A percentile compares a stretch with the other conserved stretches of the same genome.
Conservation (phyloP, 2,113 vertebrate species). For the Alethe diademata region DNA sequence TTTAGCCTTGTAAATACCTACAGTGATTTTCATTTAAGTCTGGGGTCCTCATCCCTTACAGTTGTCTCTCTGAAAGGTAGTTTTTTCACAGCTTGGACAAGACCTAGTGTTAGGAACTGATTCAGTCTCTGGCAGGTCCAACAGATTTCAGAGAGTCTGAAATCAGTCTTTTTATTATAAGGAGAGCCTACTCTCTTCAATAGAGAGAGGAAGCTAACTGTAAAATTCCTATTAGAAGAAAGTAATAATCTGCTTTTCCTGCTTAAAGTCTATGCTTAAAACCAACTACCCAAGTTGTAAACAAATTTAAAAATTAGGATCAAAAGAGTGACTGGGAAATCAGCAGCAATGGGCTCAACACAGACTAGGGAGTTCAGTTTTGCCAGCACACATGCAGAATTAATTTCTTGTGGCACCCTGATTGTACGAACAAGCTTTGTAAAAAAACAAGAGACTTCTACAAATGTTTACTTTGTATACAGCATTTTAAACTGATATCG, state of each 20-base stretch:
- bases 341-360: not conserved
- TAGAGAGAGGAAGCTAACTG: not conserved
- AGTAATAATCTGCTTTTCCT: not conserved
- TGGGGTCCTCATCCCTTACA: not conserved
- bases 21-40: not conserved
- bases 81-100: not conserved
- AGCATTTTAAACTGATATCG: not conserved
- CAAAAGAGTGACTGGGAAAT: not conserved
- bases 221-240: not conserved
- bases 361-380: not conserved
- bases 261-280: not conserved
- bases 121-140: not conserved
- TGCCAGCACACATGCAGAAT: not conserved
- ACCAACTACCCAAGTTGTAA: not conserved
- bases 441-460: not conserved
- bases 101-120: not conserved
- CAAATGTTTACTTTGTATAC: not conserved
- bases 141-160: not conserved
- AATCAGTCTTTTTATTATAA: not conserved
- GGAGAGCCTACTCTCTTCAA: not conserved
- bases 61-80: not conserved
- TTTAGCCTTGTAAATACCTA: not conserved
- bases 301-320: not conserved
- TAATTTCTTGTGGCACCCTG: not conserved
- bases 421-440: not conserved